Evolutionary conservation across 1,140 invertebrate species (phyloP).

Genomic region (Aplysia californica): DNA sequence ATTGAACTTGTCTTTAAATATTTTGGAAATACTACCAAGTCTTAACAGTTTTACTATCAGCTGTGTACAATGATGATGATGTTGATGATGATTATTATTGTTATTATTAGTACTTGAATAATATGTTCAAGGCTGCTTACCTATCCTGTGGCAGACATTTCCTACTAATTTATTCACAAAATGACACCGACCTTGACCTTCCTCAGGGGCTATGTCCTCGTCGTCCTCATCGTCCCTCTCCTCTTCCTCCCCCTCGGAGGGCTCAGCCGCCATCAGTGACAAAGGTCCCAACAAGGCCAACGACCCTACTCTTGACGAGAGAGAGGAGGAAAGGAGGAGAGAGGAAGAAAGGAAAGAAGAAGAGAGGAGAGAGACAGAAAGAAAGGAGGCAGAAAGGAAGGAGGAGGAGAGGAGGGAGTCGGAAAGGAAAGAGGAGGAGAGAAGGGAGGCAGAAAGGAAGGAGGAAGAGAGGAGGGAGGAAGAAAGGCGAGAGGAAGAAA

Average conservation of each 20-base stretch:
- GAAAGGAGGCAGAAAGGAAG: not conserved
- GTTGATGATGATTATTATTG: too few relatives aligned
- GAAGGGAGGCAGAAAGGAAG: not conserved
- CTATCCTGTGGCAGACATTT: too few relatives aligned
- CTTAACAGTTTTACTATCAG: too few relatives aligned
- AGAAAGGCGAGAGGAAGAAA: too few relatives aligned
- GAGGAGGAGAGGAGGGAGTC: not conserved
- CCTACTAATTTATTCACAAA: not conserved
- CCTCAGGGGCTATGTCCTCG: not conserved
- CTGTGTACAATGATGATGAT: too few relatives aligned
- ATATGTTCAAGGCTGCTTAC: not conserved
- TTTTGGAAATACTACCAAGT: too few relatives aligned
- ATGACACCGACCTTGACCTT: not conserved
- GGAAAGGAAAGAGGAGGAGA: not conserved
- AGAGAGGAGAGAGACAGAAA: not conserved
- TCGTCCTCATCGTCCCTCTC: not conserved
- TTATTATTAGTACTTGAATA: not conserved
- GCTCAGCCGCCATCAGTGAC: not conserved
- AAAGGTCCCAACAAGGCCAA: not conserved
- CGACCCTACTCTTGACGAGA: not conserved
- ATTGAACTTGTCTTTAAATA: too few relatives aligned
- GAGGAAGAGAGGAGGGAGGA: too few relatives aligned
- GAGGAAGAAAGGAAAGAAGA: not conserved
- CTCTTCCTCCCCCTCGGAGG: not conserved
- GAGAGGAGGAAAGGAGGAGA: constrained; percentile 2